These are phyloP conservation scores for Buceros bicornis DNA, from an alignment of 2,797 vertebrate species.

Conservation along the genomic window DNA sequence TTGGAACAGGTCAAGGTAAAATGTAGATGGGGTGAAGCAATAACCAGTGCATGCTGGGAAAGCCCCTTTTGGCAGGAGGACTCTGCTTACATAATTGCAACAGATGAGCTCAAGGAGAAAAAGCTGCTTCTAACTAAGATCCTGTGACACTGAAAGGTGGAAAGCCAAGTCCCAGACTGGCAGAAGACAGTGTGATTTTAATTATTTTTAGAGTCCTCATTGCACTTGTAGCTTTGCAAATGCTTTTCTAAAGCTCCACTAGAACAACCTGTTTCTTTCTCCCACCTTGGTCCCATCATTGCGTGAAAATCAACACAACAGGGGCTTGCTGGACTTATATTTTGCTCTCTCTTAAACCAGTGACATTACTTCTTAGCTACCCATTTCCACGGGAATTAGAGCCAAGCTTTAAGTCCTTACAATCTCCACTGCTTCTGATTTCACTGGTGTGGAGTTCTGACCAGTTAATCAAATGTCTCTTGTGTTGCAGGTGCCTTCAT, in stretches of 20 bases:
- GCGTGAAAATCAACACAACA: neutral
- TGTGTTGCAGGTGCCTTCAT: constrained; percentile 75
- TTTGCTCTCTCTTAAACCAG: neutral
- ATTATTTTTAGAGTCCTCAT: neutral
- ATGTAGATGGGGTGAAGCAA: neutral
- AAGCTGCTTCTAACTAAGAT: neutral
- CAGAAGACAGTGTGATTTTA: neutral
- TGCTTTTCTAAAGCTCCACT: neutral
- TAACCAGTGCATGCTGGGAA: neutral
- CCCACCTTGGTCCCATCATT: neutral
- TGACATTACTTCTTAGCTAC: constrained; percentile 31
- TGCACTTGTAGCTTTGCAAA: neutral
- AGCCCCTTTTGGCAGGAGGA: neutral
- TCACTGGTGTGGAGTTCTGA: constrained; percentile 69
- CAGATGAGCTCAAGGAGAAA: neutral
- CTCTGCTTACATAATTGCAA: neutral
- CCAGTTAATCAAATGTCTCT: constrained; percentile 78
- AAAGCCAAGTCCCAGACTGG: neutral
- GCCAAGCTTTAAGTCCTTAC: constrained; percentile 39
- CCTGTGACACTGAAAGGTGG: neutral
- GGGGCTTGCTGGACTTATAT: neutral
- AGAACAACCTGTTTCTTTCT: neutral
- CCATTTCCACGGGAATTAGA: neutral
- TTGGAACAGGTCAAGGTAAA: neutral
- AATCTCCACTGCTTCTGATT: constrained; percentile 70